Percentiles rank a stretch among this genome's conserved stretches.
phyloP scores from a whole-genome alignment of 64 coral and sea anemone genomes.

The Acropora yongei region DNA sequence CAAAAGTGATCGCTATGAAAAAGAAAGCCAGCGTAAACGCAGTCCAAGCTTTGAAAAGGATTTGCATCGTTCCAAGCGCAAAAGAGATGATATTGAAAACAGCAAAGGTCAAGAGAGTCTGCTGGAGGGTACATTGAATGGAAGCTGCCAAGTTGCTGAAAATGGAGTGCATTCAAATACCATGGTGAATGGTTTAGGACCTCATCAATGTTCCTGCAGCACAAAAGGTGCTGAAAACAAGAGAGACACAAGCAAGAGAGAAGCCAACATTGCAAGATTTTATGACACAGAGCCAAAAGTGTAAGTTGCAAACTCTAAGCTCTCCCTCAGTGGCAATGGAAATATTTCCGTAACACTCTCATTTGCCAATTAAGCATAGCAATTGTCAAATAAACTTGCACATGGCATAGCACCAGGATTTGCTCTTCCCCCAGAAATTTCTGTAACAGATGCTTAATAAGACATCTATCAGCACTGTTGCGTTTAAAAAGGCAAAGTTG shows the following conservation, averaged over 20 bases:
- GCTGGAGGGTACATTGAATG: background rate
- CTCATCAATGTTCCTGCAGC: conserved; percentile 6
- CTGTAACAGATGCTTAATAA: too few relatives aligned
- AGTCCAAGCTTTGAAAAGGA: conserved; percentile 85
- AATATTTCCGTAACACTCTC: too few relatives aligned
- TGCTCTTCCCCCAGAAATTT: too few relatives aligned
- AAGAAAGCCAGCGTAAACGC: conserved; percentile 60
- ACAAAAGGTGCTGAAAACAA: conserved; percentile 36
- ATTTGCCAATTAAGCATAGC: too few relatives aligned
- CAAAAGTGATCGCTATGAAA: conserved; percentile 48
- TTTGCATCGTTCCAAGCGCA: conserved; percentile 51
- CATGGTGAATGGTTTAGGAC: background rate
- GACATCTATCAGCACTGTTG: too few relatives aligned
- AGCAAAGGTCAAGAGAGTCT: conserved; percentile 4
- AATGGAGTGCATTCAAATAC: conserved; percentile 26
- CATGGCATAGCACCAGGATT: too few relatives aligned
- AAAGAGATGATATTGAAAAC: conserved; percentile 63
- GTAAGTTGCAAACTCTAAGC: conserved; percentile 46
- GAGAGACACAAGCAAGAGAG: conserved; percentile 18
- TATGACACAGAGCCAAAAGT: conserved; percentile 81
- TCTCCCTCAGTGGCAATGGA: too few relatives aligned
- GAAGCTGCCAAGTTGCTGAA: conserved; percentile 5
- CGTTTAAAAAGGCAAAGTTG: too few relatives aligned
- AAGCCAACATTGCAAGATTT: conserved; percentile 61
- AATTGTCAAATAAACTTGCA: too few relatives aligned